These are phyloP conservation scores for Oscheius sp. DNA, from an alignment of 1,140 invertebrate species.

Conservation along the genomic window DNA sequence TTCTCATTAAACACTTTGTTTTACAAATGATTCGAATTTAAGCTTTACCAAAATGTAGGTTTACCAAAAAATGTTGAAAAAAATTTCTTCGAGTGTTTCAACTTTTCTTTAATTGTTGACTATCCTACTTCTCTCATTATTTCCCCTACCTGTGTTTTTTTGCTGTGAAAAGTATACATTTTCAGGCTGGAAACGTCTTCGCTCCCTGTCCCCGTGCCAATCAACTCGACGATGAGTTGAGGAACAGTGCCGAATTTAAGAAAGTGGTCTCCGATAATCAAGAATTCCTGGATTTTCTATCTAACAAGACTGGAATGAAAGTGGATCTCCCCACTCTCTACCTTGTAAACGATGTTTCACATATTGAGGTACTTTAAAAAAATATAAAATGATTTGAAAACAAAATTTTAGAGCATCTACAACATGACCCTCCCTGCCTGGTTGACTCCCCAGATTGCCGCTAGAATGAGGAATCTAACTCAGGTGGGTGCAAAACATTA, in stretches of 20 bases:
- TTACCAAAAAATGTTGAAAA: too few relatives aligned
- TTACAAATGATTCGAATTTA: too few relatives aligned
- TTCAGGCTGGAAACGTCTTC: constrained; percentile 46
- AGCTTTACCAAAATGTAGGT: too few relatives aligned
- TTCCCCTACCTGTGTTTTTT: not conserved
- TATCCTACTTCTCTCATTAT: not conserved
- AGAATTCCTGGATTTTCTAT: constrained; percentile 43
- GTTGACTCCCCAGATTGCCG: constrained; percentile 40
- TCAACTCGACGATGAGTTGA: constrained; percentile 34
- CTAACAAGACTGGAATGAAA: constrained; percentile 43
- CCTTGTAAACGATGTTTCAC: constrained; percentile 42
- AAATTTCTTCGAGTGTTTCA: too few relatives aligned
- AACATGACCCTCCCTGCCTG: constrained; percentile 51
- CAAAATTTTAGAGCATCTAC: constrained; percentile 42
- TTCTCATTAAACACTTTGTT: too few relatives aligned
- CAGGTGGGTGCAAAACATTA: not conserved
- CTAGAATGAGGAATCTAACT: constrained; percentile 43
- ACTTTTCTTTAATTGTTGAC: not conserved
- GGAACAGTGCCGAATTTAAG: constrained; percentile 28
- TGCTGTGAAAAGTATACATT: not conserved
- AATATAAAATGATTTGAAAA: not conserved
- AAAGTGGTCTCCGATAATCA: constrained; percentile 35
- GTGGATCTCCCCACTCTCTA: constrained; percentile 39
- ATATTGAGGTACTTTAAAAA: constrained; percentile 44
- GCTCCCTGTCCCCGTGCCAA: constrained; percentile 45